Percentiles rank a stretch among this genome's conserved stretches.
Conservation (phyloP, 30 jellyfish, hydroid and myxozoan species). For the Cassiopea xamachana region DNA sequence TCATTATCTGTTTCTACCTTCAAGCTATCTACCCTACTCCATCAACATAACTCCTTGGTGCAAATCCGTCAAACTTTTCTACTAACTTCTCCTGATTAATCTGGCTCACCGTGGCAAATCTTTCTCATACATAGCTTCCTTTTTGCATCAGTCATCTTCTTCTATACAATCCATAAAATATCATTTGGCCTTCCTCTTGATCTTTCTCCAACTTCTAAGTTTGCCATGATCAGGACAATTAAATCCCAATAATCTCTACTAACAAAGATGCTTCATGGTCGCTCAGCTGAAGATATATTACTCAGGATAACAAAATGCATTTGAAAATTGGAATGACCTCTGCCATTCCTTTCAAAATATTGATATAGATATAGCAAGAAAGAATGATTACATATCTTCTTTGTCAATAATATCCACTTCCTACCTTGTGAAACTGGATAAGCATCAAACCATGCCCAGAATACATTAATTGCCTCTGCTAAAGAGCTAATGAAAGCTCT, state of each 20-base stretch:
- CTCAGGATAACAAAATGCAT: too few relatives aligned
- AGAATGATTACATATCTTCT: not conserved
- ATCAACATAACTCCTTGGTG: not conserved
- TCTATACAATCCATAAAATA: too few relatives aligned
- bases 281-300: too few relatives aligned
- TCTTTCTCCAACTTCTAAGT: too few relatives aligned
- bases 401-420: not conserved
- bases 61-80: not conserved
- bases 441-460: constrained; percentile 63
- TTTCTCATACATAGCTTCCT: not conserved
- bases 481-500: constrained; percentile 8
- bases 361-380: not conserved
- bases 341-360: too few relatives aligned
- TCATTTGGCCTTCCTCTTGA: too few relatives aligned
- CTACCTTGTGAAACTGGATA: constrained; percentile 58
- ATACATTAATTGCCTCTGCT: constrained; percentile 27
- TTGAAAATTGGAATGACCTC: too few relatives aligned
- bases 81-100: not conserved
- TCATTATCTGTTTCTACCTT: not conserved
- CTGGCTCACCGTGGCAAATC: not conserved
- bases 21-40: not conserved
- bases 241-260: too few relatives aligned
- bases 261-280: too few relatives aligned
- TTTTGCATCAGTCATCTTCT: too few relatives aligned
- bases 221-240: too few relatives aligned